Evolutionary conservation across 2,888 invertebrate species (phyloP).

Genomic region (Deroplatys truncata): DNA sequence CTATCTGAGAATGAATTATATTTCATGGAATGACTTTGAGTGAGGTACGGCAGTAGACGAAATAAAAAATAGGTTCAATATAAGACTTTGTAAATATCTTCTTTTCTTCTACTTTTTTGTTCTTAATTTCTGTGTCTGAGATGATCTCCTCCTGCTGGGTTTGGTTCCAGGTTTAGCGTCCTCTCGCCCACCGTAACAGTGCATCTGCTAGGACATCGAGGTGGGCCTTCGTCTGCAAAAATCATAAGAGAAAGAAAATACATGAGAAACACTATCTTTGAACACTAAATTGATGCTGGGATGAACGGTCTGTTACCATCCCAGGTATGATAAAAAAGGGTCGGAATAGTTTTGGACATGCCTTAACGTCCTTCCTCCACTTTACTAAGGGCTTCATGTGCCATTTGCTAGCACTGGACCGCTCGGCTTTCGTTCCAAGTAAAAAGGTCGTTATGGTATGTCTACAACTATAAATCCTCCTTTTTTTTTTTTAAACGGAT

Average conservation of each 20-base stretch:
- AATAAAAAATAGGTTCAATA: slow-evolving; percentile 29
- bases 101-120: slow-evolving; percentile 2
- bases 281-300: too few relatives aligned
- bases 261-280: too few relatives aligned
- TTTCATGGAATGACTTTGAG: slow-evolving; percentile 12
- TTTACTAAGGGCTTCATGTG: too few relatives aligned
- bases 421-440: too few relatives aligned
- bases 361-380: too few relatives aligned
- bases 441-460: too few relatives aligned
- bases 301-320: too few relatives aligned
- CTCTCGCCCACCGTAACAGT: slow-evolving; percentile 88
- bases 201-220: slow-evolving; percentile 92
- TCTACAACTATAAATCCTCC: too few relatives aligned
- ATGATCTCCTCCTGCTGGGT: not conserved
- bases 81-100: slow-evolving; percentile 16
- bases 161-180: slow-evolving; percentile 60
- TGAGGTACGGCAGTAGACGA: slow-evolving; percentile 31
- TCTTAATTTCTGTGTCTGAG: not conserved
- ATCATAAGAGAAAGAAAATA: slow-evolving; percentile 33
- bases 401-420: too few relatives aligned
- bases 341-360: too few relatives aligned
- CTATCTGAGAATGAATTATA: slow-evolving; percentile 1
- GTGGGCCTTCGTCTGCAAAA: slow-evolving; percentile 88
- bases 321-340: too few relatives aligned
- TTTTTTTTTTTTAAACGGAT: too few relatives aligned